Evolutionary conservation across 2,797 vertebrate genomes (phyloP).

Genomic region (Moxostoma hubbsi): DNA sequence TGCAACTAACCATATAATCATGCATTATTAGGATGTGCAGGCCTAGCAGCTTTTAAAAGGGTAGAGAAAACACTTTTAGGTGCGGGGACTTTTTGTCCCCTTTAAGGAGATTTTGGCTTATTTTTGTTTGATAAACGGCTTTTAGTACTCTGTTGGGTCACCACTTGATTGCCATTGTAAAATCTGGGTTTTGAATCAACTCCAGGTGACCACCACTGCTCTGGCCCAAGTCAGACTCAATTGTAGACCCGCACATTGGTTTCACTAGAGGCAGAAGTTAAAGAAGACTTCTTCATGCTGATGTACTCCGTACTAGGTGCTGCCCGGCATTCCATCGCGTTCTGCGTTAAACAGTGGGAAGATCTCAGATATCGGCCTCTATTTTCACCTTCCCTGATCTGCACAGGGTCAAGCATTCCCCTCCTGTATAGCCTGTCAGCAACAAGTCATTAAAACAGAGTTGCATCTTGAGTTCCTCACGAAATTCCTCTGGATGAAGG

Average conservation of each 20-base stretch:
- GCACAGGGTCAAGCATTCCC: slow-evolving; percentile 45
- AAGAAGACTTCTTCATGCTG: neutral
- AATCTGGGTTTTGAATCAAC: neutral
- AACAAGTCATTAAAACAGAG: slow-evolving; percentile 68
- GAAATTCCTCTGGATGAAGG: slow-evolving; percentile 59
- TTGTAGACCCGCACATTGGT: too few relatives aligned
- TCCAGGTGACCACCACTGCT: neutral
- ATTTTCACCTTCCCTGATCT: slow-evolving; percentile 41
- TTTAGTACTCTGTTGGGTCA: too few relatives aligned
- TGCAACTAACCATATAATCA: too few relatives aligned
- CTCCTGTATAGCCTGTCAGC: slow-evolving; percentile 70
- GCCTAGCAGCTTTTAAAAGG: too few relatives aligned
- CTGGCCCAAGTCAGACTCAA: too few relatives aligned
- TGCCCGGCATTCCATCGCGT: neutral
- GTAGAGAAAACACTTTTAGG: too few relatives aligned
- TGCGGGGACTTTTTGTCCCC: neutral
- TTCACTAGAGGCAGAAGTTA: neutral
- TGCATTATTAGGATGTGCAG: too few relatives aligned
- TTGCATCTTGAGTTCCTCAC: slow-evolving; percentile 45
- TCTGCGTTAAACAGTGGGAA: slow-evolving; percentile 7
- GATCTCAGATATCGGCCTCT: slow-evolving; percentile 22
- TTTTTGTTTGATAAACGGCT: too few relatives aligned
- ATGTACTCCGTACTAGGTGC: slow-evolving; percentile 1
- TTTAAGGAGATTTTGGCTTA: too few relatives aligned
- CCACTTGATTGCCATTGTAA: too few relatives aligned